Percentiles rank a stretch among this genome's conserved stretches.
Evolutionary conservation across 2,797 vertebrate genomes (phyloP).

Genomic region (Cryptoblepharus egeriae): DNA sequence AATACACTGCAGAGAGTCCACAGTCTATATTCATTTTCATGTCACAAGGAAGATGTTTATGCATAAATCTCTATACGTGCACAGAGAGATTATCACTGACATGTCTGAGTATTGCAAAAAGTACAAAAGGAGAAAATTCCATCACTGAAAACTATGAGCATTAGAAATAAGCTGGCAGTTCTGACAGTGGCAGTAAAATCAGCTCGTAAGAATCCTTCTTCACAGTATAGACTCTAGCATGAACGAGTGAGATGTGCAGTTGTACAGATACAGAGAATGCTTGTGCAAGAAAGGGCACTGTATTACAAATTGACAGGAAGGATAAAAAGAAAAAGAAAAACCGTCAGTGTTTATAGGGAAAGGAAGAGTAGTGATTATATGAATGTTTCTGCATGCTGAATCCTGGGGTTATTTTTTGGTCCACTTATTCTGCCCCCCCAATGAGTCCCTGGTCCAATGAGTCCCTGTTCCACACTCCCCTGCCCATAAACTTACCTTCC

Average conservation of each 20-base stretch:
- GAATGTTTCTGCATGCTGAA: background rate
- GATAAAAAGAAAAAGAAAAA: background rate
- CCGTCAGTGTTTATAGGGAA: background rate
- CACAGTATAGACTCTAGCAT: constrained; percentile 8
- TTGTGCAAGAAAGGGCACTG: background rate
- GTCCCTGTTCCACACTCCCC: too few species aligned
- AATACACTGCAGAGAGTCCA: background rate
- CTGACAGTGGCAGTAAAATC: background rate
- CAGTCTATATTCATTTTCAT: background rate
- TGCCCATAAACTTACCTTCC: too few species aligned
- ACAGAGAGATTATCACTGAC: background rate
- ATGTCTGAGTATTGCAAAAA: background rate
- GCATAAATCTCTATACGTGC: background rate
- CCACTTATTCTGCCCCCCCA: too few species aligned
- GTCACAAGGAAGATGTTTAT: background rate
- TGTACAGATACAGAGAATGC: background rate
- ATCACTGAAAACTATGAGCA: constrained; percentile 7
- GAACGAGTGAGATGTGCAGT: background rate
- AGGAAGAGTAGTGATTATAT: background rate
- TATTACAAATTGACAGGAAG: background rate
- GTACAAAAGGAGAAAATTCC: constrained; percentile 3
- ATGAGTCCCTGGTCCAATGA: too few species aligned
- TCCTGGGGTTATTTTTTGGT: too few species aligned
- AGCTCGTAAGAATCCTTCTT: constrained; percentile 11
- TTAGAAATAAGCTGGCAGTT: constrained; percentile 22